phyloP scores from a whole-genome alignment of 1,140 invertebrate genomes.

The Trichogramma pretiosum region DNA sequence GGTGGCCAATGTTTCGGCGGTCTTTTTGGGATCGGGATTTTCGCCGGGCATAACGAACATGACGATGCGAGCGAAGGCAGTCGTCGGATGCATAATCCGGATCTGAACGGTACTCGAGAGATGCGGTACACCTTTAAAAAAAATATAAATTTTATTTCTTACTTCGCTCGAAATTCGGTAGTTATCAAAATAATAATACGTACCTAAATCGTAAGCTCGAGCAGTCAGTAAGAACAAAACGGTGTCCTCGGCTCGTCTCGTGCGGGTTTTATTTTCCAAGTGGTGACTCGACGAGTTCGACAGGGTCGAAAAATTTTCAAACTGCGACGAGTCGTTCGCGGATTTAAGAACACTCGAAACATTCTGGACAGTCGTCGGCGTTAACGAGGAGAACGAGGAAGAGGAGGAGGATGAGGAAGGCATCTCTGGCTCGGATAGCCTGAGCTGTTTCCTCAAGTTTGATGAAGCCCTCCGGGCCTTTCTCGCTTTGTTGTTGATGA shows the following conservation, averaged over 20 bases:
- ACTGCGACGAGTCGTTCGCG: not conserved
- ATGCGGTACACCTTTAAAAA: constrained; percentile 54
- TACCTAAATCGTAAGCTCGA: constrained; percentile 70
- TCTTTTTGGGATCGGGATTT: constrained; percentile 59
- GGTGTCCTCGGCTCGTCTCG: constrained; percentile 42
- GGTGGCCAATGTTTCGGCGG: constrained; percentile 62
- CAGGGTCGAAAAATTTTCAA: constrained; percentile 2
- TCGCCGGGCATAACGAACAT: constrained; percentile 68
- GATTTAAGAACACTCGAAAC: constrained; percentile 10
- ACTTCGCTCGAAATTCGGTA: not conserved
- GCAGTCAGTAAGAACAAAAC: constrained; percentile 57
- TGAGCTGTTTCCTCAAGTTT: constrained; percentile 7
- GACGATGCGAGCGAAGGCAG: constrained; percentile 56
- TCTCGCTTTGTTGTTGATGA: constrained; percentile 20
- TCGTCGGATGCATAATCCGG: constrained; percentile 60
- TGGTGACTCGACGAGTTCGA: not conserved
- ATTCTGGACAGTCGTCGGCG: not conserved
- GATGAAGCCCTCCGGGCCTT: constrained; percentile 30
- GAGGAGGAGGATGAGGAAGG: not conserved
- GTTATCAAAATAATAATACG: constrained; percentile 4
- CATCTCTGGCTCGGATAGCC: too few relatives aligned
- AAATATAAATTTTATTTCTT: not conserved
- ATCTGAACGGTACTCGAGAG: constrained; percentile 56
- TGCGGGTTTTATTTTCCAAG: constrained; percentile 25
- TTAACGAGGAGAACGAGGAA: not conserved